Base-by-base conservation (phyloP, 2,113 vertebrate species). In the Hydrochoerus hydrochaeris region DNA sequence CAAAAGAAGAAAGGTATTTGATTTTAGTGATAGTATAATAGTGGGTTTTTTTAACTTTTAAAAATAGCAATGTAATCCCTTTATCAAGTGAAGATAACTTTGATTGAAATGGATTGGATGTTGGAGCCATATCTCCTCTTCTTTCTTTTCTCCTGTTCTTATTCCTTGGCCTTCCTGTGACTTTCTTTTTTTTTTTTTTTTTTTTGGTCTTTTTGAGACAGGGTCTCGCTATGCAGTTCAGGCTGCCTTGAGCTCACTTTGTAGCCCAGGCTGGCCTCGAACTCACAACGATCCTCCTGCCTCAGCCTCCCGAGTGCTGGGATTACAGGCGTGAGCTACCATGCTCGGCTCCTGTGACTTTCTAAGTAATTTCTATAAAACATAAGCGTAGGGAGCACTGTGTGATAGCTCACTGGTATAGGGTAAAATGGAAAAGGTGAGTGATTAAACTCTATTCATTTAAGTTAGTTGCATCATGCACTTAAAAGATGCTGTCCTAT, bases 21-120 rank as follows among this genome's bases (percentile, higher is more conserved):
- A 32, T 85, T 91, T 95, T 91, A 88, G 44, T 94, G 80, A 58
- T 91, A 63, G 11, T 94, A 44, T 65, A 85, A 44, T 85, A 71
- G 58, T 65, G 16, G 44, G 92, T 58, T 58, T 58, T 95, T 93
- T 97, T 54, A 77, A n/a, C 32, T 75, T 60, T 41, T 84, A 67
- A 69, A 63, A 46, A 71, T 52, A 87, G 19, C 41, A 78, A 0
- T 92, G 19, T n/a, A 92, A 85, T 26, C 26, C 28, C 73, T 82
- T 90, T 94, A 57, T 73, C 44, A 96, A 44, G 84, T 80, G 77
- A 91, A 87, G 54, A 88, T n/a, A 90, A 5, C 19, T 95, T 94
- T 75, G 81, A 78, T 41, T 46, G 14, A 91, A 88, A 69, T 93
- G 38, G n/a, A 32, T 71, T 69, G 49, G 28, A 20, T 57, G 5